Conservation (phyloP, 2,888 invertebrate genomes). For the Volucella inanis region DNA sequence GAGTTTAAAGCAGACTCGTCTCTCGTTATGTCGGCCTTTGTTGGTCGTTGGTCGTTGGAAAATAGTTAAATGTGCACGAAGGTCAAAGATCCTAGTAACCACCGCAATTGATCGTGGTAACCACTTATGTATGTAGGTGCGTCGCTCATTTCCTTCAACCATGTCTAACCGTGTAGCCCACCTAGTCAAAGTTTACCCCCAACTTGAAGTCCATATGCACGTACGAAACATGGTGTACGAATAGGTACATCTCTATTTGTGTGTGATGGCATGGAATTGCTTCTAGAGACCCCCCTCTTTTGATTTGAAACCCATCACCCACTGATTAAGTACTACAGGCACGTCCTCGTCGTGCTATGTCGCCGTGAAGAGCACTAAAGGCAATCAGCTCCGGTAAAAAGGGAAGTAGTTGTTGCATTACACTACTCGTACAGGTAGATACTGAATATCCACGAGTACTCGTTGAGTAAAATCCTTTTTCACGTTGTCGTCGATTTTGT, state of each 20-base stretch:
- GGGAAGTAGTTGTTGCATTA: constrained; percentile 29
- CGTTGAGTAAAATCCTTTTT: constrained; percentile 40
- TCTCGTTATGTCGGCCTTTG: neutral
- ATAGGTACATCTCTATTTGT: constrained; percentile 57
- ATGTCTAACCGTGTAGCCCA: constrained; percentile 29
- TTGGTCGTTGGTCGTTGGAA: constrained; percentile 25
- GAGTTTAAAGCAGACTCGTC: constrained; percentile 32
- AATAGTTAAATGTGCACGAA: constrained; percentile 64
- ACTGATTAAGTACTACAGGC: constrained; percentile 71
- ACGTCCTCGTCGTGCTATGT: constrained; percentile 60
- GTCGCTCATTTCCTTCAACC: constrained; percentile 61
- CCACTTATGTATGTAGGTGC: constrained; percentile 37
- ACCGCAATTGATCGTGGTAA: constrained; percentile 23
- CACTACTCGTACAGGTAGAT: neutral
- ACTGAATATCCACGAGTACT: constrained; percentile 8
- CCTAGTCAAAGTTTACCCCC: constrained; percentile 33
- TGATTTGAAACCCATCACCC: constrained; percentile 71
- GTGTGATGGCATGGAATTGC: constrained; percentile 19
- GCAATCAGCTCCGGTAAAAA: constrained; percentile 14
- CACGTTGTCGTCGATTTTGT: constrained; percentile 15
- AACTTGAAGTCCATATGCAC: constrained; percentile 7
- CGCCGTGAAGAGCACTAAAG: constrained; percentile 1
- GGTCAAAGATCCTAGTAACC: constrained; percentile 71
- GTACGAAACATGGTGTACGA: constrained; percentile 25
- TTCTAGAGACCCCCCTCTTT: constrained; percentile 27